Conservation (phyloP, 2,113 vertebrate species). For the Mionectes macconnelli region DNA sequence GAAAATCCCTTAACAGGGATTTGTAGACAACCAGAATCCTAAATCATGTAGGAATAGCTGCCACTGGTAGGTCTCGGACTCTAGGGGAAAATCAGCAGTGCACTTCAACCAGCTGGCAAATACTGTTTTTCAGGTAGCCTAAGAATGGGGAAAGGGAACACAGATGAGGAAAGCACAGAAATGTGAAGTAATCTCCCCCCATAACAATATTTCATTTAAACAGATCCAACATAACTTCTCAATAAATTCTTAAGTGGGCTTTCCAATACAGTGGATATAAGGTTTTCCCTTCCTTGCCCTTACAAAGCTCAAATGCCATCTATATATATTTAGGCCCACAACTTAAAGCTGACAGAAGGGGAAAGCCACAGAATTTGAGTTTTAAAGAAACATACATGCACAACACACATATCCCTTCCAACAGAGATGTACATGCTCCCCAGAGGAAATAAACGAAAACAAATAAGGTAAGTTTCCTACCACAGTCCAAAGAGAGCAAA, state of each 20-base stretch:
- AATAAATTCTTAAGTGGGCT: neutral
- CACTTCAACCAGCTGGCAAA: neutral
- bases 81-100: neutral
- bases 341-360: neutral
- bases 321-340: neutral
- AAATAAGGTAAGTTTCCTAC: neutral
- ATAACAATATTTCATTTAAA: neutral
- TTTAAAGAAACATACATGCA: neutral
- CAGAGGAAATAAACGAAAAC: neutral
- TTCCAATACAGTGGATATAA: neutral
- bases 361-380: neutral
- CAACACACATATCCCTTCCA: neutral
- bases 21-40: neutral
- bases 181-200: neutral
- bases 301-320: neutral
- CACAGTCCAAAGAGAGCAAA: neutral
- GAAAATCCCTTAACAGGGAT: neutral
- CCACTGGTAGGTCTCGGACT: neutral
- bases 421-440: accelerated
- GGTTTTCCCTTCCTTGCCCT: neutral
- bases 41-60: neutral
- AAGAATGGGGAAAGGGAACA: neutral
- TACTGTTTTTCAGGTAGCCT: neutral
- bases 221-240: neutral
- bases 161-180: neutral